Evolutionary conservation across 2,797 vertebrate genomes (phyloP).

Genomic region (Acanthis flammea): DNA sequence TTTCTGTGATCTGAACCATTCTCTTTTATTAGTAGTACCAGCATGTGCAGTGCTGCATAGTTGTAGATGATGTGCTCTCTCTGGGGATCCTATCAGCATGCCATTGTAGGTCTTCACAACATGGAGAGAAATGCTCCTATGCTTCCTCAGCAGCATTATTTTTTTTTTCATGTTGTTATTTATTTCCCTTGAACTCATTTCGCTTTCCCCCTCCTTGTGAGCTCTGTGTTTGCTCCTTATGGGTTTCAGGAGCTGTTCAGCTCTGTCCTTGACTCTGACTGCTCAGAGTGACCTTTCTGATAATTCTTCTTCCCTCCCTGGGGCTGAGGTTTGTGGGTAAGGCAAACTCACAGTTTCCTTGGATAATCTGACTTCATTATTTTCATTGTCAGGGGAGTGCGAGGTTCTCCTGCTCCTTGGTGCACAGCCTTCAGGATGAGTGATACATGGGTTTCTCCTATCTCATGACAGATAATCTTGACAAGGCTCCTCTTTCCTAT

Average conservation of each 20-base stretch:
- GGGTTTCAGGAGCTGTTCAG: slow-evolving; percentile 67
- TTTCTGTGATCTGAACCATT: slow-evolving; percentile 74
- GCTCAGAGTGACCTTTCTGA: slow-evolving; percentile 74
- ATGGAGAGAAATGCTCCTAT: slow-evolving; percentile 15
- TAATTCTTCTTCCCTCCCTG: slow-evolving; percentile 70
- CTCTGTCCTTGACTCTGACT: slow-evolving; percentile 70
- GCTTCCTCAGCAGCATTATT: slow-evolving; percentile 9
- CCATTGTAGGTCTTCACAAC: slow-evolving; percentile 59
- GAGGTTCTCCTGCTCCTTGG: slow-evolving; percentile 67
- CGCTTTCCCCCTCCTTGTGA: slow-evolving; percentile 36
- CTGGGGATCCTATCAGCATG: slow-evolving; percentile 64
- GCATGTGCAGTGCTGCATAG: slow-evolving; percentile 61
- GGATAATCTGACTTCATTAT: slow-evolving; percentile 77
- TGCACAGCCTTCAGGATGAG: slow-evolving; percentile 70
- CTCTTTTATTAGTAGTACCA: slow-evolving; percentile 74
- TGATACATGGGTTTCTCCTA: slow-evolving; percentile 66
- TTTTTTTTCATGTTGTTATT: slow-evolving; percentile 44
- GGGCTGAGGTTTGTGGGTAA: slow-evolving; percentile 69
- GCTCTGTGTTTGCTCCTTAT: slow-evolving; percentile 55
- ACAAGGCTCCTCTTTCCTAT: slow-evolving; percentile 58
- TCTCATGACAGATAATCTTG: slow-evolving; percentile 62
- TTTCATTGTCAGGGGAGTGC: slow-evolving; percentile 67
- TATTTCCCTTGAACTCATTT: slow-evolving; percentile 63
- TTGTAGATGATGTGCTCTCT: slow-evolving; percentile 60
- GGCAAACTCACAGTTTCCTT: slow-evolving; percentile 71